Base-by-base conservation (phyloP, 1,140 invertebrate genomes). In the Alviniconcha marisindica region DNA sequence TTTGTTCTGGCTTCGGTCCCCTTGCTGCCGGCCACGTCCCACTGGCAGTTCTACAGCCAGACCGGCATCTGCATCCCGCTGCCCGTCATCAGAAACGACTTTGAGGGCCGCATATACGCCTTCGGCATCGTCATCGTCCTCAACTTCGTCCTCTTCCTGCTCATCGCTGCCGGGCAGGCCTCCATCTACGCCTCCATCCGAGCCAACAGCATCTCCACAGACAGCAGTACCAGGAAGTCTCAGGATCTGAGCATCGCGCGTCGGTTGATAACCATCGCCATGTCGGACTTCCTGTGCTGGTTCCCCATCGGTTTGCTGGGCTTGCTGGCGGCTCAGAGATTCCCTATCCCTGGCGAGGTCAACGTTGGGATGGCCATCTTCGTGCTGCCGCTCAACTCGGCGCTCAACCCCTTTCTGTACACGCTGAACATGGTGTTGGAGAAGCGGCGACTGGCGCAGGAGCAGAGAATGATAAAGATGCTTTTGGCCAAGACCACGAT, bases 21-120 rank as follows among this genome's bases (percentile, higher is more conserved):
- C 28, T n/a, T 60, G 56, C 56, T 60, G 56, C 56, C 56, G 14
- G 56, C 56, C 14, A 60, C 56, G 24, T 18, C 56, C 28, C 56
- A 60, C 4, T 60, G 56, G 56, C 7, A 60, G 0, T 60, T 60
- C 82, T 84, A 81, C 74, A 51, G 82, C 0, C 60, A 82, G 33
- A 83, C 87, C 7, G 83, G 81, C 33, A 76, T 88, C 14, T 88
- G 87, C 44, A 56, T 88, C 18, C 79, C 85, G 7, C 77, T 88
- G 14, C 87, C 87, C 21, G 56, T 88, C 7, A 73, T 85, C 31
- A 54, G 44, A 2, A 40, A 86, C 2, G 60, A 82, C 1, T 44
- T 38, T 10, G 24, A 56, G 2, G 87, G 85, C 15, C 84, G 85
- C 82, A 77, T 86, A 69, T 88, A 86, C 79, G 69, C 81, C 44